Conservation (phyloP, 2,113 vertebrate genomes). For the Fulmarus glacialis region DNA sequence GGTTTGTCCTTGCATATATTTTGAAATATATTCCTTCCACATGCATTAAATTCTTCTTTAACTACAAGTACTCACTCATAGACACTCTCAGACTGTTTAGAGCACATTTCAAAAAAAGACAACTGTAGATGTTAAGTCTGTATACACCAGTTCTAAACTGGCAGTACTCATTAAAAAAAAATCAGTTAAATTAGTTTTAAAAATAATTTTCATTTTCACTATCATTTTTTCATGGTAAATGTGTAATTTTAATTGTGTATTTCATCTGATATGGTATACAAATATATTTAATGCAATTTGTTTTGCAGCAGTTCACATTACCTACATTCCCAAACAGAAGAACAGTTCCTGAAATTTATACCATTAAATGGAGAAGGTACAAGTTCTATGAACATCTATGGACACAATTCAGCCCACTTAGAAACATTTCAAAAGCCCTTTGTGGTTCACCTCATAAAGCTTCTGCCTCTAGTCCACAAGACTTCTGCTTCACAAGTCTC, state of each 20-base stretch:
- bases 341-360: neutral
- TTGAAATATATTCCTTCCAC: neutral
- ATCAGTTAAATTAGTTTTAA: neutral
- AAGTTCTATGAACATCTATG: neutral
- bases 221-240: neutral
- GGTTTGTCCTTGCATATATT: neutral
- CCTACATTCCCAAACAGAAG: neutral
- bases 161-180: neutral
- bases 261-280: neutral
- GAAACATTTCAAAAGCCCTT: constrained; percentile 22
- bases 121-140: neutral
- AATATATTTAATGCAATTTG: neutral
- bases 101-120: neutral
- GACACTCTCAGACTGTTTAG: neutral
- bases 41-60: neutral
- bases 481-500: neutral
- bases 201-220: neutral
- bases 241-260: neutral
- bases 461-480: neutral
- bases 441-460: constrained; percentile 17
- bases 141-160: neutral
- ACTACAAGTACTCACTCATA: neutral
- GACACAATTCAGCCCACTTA: neutral
- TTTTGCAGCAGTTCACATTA: neutral
- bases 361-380: constrained; percentile 4